Percentiles rank a stretch among this genome's conserved stretches.
Evolutionary conservation across 2,797 vertebrate species (phyloP).

Genomic region (Spinibarbus caldwelli): DNA sequence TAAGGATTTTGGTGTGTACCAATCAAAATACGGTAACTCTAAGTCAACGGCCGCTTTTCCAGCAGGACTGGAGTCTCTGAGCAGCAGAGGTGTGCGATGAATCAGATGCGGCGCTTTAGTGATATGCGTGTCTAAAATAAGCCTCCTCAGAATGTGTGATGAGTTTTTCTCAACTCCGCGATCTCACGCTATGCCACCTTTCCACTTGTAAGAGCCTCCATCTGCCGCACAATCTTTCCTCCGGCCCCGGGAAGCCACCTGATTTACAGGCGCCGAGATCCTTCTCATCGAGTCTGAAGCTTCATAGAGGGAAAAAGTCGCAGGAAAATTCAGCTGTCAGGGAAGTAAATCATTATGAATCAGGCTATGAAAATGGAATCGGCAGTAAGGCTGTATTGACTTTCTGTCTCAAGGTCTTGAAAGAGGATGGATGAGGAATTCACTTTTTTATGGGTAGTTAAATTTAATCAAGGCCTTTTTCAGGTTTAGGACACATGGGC

Average conservation of each 20-base stretch:
- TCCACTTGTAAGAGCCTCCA: constrained; percentile 70
- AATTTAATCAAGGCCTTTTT: constrained; percentile 13
- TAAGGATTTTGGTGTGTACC: neutral
- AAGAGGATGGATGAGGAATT: constrained; percentile 44
- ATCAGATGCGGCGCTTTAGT: constrained; percentile 38
- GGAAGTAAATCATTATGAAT: constrained; percentile 27
- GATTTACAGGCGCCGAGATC: constrained; percentile 48
- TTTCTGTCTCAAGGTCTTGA: constrained; percentile 21
- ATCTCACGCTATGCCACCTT: constrained; percentile 65
- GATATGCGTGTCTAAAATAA: constrained; percentile 67
- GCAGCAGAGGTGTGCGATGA: constrained; percentile 49
- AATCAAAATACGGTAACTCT: neutral
- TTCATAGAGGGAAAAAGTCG: neutral
- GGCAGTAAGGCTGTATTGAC: constrained; percentile 21
- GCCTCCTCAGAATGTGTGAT: constrained; percentile 63
- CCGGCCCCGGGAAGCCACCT: constrained; percentile 55
- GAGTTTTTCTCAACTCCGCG: constrained; percentile 68
- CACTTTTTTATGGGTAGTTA: constrained; percentile 24
- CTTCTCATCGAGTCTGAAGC: constrained; percentile 11
- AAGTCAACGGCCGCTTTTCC: neutral
- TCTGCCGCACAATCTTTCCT: constrained; percentile 70
- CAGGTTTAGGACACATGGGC: neutral
- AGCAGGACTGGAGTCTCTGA: constrained; percentile 9
- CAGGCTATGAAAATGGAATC: constrained; percentile 21
- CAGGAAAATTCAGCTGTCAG: neutral